Conservation (phyloP, 2,797 vertebrate genomes). For the Coregonus sp. region DNA sequence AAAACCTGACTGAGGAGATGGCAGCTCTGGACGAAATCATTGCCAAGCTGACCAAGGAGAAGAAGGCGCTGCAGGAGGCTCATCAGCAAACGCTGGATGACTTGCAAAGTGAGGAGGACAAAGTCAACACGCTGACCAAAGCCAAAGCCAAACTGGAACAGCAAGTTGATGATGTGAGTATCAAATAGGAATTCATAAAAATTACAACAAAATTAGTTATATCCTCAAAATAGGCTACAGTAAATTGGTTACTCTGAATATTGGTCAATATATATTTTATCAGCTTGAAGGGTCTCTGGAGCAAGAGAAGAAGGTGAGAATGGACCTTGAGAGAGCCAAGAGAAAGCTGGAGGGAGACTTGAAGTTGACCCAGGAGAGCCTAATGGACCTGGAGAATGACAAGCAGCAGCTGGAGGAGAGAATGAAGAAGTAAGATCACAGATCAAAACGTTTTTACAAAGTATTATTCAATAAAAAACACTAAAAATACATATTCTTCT, state of each 20-base stretch:
- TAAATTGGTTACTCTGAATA: not conserved
- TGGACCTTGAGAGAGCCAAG: conserved; percentile 86
- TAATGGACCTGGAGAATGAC: conserved; percentile 86
- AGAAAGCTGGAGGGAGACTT: conserved; percentile 83
- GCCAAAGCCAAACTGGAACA: conserved; percentile 85
- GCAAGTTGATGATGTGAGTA: conserved; percentile 82
- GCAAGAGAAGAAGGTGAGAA: conserved; percentile 87
- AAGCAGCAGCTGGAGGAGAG: conserved; percentile 83
- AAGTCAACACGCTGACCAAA: conserved; percentile 84
- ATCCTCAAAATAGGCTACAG: not conserved
- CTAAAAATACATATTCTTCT: not conserved
- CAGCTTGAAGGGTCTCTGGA: conserved; percentile 87
- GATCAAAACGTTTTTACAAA: not conserved
- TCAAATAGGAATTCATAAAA: too few species aligned
- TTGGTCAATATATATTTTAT: not conserved
- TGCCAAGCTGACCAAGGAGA: conserved; percentile 84
- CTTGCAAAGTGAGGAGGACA: conserved; percentile 86
- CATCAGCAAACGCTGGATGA: conserved; percentile 86
- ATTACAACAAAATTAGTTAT: not conserved
- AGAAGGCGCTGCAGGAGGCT: conserved; percentile 86
- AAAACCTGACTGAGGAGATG: conserved; percentile 89
- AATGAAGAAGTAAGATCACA: conserved; percentile 69
- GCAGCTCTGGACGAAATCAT: conserved; percentile 85
- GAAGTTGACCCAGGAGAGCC: conserved; percentile 79
- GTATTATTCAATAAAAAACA: too few species aligned